These are phyloP conservation scores for Phrynocephalus forsythii DNA, from an alignment of 2,797 vertebrate genomes.

Conservation along the genomic window DNA sequence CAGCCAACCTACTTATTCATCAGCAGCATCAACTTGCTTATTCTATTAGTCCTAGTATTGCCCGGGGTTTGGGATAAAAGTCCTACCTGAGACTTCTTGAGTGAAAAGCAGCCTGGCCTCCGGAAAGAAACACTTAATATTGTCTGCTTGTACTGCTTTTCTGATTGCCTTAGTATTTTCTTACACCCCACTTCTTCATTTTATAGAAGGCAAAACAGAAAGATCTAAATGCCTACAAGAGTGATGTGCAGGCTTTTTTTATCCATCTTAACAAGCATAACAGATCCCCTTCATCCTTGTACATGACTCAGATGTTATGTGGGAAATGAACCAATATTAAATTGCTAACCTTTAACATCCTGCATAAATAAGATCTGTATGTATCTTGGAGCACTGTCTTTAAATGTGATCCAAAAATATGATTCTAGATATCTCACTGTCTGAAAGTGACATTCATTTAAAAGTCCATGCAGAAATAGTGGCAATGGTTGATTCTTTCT, in stretches of 20 bases:
- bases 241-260: background rate
- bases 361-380: constrained; percentile 4
- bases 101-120: background rate
- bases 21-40: too few species aligned
- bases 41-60: too few species aligned
- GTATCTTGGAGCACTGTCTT: constrained; percentile 33
- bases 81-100: background rate
- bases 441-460: constrained; percentile 65
- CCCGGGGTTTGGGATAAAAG: background rate
- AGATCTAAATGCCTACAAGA: background rate
- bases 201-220: too few species aligned
- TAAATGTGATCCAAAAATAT: constrained; percentile 31
- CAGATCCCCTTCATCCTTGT: too few species aligned
- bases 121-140: background rate
- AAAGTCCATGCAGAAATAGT: constrained; percentile 69
- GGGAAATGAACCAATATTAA: too few species aligned
- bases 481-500: constrained; percentile 70
- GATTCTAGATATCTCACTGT: constrained; percentile 36
- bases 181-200: background rate
- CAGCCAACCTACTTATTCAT: too few species aligned
- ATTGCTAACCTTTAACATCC: too few species aligned
- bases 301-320: too few species aligned
- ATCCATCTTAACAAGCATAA: background rate
- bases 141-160: background rate
- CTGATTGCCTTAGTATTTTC: background rate